These are phyloP conservation scores for Drosophila lutescens DNA, from an alignment of 2,888 invertebrate species.

Conservation along the genomic window DNA sequence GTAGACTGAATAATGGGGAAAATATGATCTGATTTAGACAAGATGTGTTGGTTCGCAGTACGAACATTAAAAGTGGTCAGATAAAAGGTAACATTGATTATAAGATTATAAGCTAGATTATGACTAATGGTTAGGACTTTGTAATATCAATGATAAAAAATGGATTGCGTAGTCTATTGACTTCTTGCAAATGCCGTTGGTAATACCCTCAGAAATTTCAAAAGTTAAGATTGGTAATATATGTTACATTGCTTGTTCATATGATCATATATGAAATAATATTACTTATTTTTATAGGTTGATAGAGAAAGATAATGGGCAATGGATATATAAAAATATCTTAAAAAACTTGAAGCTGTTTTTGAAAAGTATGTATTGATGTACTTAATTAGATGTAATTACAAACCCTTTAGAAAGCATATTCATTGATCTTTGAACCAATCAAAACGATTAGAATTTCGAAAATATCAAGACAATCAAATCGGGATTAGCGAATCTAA, in stretches of 20 bases:
- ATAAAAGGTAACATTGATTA: not conserved
- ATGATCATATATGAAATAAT: too few species aligned
- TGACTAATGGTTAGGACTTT: too few species aligned
- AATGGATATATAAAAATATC: too few species aligned
- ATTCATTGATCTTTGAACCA: not conserved
- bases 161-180: too few species aligned
- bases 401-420: not conserved
- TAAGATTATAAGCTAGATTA: too few species aligned
- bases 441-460: not conserved
- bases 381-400: not conserved
- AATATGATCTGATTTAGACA: not conserved
- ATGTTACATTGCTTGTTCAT: not conserved
- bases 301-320: too few species aligned
- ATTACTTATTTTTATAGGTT: too few species aligned
- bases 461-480: not conserved
- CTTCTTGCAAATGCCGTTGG: too few species aligned
- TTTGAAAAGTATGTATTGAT: too few species aligned
- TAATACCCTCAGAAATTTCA: too few species aligned
- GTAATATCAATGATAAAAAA: too few species aligned
- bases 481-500: not conserved
- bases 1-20: not conserved
- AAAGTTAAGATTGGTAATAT: not conserved
- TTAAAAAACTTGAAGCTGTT: too few species aligned
- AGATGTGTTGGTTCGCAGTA: not conserved
- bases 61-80: not conserved